These are phyloP conservation scores for Hycleus phaleratus DNA, from an alignment of 1,140 invertebrate genomes.

Conservation along the genomic window DNA sequence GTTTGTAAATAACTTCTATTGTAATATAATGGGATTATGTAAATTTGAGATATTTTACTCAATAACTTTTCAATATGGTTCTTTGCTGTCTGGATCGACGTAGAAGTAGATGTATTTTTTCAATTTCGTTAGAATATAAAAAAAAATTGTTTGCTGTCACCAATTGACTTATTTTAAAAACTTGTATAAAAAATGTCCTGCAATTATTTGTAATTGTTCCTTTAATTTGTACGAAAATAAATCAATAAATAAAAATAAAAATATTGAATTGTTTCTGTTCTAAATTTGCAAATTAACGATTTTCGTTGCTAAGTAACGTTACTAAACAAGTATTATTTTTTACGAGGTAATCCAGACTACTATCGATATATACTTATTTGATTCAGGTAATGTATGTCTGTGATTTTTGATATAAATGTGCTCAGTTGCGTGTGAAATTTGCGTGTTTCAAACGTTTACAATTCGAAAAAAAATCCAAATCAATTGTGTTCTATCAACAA, in stretches of 20 bases:
- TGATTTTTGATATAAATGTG: slow-evolving; percentile 11
- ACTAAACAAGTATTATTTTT: slow-evolving; percentile 1
- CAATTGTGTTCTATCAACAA: not conserved
- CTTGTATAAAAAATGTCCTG: not conserved
- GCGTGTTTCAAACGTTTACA: slow-evolving; percentile 4
- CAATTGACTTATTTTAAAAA: too few relatives aligned
- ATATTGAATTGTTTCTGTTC: not conserved
- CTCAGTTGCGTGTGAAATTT: slow-evolving; percentile 9
- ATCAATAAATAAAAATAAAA: not conserved
- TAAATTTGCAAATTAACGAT: not conserved
- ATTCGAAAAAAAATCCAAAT: slow-evolving; percentile 3
- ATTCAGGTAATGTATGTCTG: slow-evolving; percentile 9
- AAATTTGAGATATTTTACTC: too few relatives aligned
- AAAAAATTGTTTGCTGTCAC: too few relatives aligned
- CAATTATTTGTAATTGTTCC: not conserved
- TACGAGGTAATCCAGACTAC: not conserved
- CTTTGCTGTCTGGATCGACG: too few relatives aligned
- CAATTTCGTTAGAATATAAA: too few relatives aligned
- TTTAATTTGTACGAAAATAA: slow-evolving; percentile 3
- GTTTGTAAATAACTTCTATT: too few relatives aligned
- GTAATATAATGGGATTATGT: too few relatives aligned
- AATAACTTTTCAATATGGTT: too few relatives aligned
- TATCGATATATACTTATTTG: slow-evolving; percentile 8
- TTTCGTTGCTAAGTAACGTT: slow-evolving; percentile 3
- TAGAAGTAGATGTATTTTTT: too few relatives aligned